Evolutionary conservation across 2,113 vertebrate genomes (phyloP).

Genomic region (Propithecus coquereli): DNA sequence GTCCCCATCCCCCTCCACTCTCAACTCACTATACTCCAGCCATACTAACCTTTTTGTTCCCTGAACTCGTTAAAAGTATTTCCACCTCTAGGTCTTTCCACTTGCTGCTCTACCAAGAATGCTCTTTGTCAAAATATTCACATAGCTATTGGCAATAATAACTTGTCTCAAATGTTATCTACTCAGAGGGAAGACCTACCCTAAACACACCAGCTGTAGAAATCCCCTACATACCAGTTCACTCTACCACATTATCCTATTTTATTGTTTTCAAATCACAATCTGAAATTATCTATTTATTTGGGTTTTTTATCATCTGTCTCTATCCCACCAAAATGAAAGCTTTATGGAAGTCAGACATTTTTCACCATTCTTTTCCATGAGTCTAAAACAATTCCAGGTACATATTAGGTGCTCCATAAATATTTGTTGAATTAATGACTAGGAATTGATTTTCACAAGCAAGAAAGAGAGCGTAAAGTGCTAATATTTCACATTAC

Average conservation of each 20-base stretch:
- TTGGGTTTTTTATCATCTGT: neutral
- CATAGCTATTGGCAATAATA: neutral
- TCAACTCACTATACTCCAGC: neutral
- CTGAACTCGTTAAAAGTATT: neutral
- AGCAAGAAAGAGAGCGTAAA: neutral
- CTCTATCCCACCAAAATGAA: neutral
- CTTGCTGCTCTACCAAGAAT: neutral
- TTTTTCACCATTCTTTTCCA: neutral
- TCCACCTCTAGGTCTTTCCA: neutral
- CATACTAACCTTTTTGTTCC: neutral
- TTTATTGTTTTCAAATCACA: neutral
- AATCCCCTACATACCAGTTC: neutral
- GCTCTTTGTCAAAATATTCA: neutral
- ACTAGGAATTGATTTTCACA: neutral
- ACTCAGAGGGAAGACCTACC: neutral
- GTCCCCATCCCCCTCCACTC: neutral
- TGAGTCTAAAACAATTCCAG: slow-evolving; percentile 5
- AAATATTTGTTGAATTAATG: neutral
- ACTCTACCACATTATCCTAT: neutral
- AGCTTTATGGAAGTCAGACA: neutral
- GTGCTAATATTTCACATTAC: neutral
- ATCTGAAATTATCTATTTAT: neutral
- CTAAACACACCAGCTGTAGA: neutral
- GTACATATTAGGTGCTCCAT: neutral
- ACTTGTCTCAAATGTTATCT: neutral